A percentile compares a stretch with the other conserved stretches of the same genome.
Conservation (phyloP, 2,888 invertebrate species). For the Amphipoea oculea region DNA sequence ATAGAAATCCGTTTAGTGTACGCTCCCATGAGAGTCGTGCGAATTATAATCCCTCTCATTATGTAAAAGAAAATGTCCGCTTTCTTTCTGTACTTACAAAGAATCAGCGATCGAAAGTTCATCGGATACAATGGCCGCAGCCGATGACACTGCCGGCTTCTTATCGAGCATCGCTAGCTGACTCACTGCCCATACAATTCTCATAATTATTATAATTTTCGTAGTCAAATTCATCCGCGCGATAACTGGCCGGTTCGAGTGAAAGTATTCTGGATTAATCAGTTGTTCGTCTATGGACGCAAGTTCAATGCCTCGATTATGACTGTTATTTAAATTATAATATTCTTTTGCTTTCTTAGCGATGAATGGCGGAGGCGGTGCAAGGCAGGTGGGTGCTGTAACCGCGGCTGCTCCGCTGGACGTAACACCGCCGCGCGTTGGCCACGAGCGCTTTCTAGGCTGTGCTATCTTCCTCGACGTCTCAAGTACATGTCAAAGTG, state of each 20-base stretch:
- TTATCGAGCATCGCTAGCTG: conserved; percentile 86
- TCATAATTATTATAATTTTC: conserved; percentile 88
- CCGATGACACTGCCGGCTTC: conserved; percentile 81
- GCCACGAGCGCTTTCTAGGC: conserved; percentile 64
- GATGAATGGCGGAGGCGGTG: conserved; percentile 75
- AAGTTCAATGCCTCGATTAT: conserved; percentile 90
- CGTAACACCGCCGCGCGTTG: conserved; percentile 39
- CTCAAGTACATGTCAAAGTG: conserved; percentile 70
- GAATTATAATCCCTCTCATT: conserved; percentile 85
- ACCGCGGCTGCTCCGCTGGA: conserved; percentile 68
- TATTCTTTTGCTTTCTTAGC: conserved; percentile 81
- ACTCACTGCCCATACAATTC: conserved; percentile 86
- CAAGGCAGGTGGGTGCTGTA: conserved; percentile 79
- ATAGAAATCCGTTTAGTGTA: conserved; percentile 73
- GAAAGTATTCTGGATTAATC: conserved; percentile 89
- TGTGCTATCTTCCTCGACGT: conserved; percentile 59
- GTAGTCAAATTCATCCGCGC: conserved; percentile 82
- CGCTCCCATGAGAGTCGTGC: conserved; percentile 81
- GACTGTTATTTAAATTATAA: conserved; percentile 86
- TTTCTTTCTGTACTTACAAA: conserved; percentile 82
- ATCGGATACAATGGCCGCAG: conserved; percentile 79
- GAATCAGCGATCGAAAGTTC: conserved; percentile 83
- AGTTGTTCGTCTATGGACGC: conserved; percentile 81
- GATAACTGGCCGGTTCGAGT: conserved; percentile 80
- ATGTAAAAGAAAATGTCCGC: conserved; percentile 82